Conservation (phyloP, 2,888 invertebrate species). For the Synergus gifuensis region DNA sequence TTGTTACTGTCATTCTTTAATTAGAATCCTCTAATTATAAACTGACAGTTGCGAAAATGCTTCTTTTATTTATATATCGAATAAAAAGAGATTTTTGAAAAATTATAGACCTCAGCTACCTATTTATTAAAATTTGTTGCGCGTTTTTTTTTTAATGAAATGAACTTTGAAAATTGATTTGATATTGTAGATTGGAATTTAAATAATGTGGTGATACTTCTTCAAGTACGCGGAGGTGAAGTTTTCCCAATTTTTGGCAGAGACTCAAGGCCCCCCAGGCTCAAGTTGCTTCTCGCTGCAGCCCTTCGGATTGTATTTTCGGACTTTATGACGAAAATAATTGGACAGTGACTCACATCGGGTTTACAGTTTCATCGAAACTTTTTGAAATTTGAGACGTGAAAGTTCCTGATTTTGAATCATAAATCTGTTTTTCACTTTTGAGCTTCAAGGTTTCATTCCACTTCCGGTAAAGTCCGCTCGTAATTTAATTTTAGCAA, state of each 20-base stretch:
- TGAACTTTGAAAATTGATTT: not conserved
- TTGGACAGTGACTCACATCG: constrained; percentile 70
- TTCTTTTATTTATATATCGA: not conserved
- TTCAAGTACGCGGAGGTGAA: constrained; percentile 56
- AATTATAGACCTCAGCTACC: not conserved
- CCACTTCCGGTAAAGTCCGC: not conserved
- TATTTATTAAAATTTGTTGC: not conserved
- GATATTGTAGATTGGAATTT: not conserved
- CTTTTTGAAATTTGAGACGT: constrained; percentile 31
- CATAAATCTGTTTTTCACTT: not conserved
- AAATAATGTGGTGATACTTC: constrained; percentile 53
- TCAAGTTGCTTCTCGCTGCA: constrained; percentile 57
- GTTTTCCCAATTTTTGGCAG: constrained; percentile 73
- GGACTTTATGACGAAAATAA: constrained; percentile 75
- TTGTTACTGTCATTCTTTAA: not conserved
- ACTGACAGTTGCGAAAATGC: not conserved
- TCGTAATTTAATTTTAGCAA: not conserved
- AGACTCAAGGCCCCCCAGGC: constrained; percentile 69
- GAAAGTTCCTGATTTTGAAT: constrained; percentile 13
- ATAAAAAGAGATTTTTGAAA: not conserved
- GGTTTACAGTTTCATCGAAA: constrained; percentile 34
- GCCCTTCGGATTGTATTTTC: constrained; percentile 75
- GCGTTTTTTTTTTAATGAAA: not conserved
- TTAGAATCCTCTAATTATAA: not conserved
- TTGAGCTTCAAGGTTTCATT: not conserved